Base-by-base conservation (phyloP, 2,888 invertebrate genomes). In the Xanthostigma xanthostigma region DNA sequence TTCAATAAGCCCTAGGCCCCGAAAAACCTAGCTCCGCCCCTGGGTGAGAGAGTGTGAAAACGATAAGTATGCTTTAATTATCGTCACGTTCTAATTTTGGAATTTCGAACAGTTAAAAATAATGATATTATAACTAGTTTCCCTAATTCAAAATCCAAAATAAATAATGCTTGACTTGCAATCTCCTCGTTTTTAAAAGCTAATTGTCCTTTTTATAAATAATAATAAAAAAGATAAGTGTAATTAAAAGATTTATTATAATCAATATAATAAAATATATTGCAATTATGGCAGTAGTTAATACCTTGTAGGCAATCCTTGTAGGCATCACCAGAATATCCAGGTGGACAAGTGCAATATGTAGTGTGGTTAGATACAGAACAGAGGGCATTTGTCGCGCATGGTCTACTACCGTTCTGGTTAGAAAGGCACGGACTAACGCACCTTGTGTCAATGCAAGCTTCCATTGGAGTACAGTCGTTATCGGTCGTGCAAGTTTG, bases 261-360 rank as follows among this genome's bases (percentile, higher is more conserved):
- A 27, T 27, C 27, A 27, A 27, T 27, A 27, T 27, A 27, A 27
- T 27, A 27, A 27, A 27, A 27, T 27, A 27, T 6, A 27, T 27
- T 27, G 27, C 27, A 27, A 27, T 27, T 27, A 27, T 27, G 27
- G 27, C 27, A 27, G 52, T 45, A 55, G 35, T 17, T 48, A 43
- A 76, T 80, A 79, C 79, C 79, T 79, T 73, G 72, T 60, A 65
- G 66, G 67, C 79, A 80, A 66, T 72, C 69, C 71, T 68, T 68
- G 62, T 69, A 71, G 61, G 75, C 68, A 64, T 71, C 69, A 57
- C 73, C 73, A 55, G 67, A 66, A 60, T 65, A 67, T 59, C 70
- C 71, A 52, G 63, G 65, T 54, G 70, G 72, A 64, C 82, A 83
- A 62, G 71, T 67, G 69, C 81, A 81, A 60, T 73, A 68, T 59